A percentile compares a stretch with the other conserved stretches of the same genome.
Conservation (phyloP, 2,113 vertebrate genomes). For the Hippocampus comes region DNA sequence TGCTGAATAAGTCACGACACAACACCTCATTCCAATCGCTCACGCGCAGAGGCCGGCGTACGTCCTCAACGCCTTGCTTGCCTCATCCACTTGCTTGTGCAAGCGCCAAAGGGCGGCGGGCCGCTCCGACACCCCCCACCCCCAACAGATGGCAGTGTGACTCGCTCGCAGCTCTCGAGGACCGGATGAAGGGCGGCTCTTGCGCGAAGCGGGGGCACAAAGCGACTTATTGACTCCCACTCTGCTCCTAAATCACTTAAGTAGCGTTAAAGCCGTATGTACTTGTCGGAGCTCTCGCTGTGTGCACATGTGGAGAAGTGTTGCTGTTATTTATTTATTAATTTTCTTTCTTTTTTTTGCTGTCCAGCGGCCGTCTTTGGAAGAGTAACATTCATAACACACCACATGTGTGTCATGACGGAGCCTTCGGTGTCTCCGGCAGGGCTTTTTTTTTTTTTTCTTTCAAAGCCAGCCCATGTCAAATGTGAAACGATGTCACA, state of each 20-base stretch:
- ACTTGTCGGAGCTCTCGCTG: neutral
- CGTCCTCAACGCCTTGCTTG: neutral
- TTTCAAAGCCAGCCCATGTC: constrained; percentile 1
- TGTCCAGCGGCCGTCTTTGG: neutral
- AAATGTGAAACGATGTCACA: constrained; percentile 3
- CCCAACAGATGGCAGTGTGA: constrained; percentile 73
- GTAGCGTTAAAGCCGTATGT: neutral
- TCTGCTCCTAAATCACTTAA: neutral
- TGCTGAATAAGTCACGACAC: constrained; percentile 24
- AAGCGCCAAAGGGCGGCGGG: neutral
- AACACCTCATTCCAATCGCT: constrained; percentile 32
- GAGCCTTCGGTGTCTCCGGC: neutral
- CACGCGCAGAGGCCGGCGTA: constrained; percentile 23
- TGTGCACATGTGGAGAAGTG: neutral
- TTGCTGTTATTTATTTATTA: neutral
- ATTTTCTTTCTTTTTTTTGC: neutral
- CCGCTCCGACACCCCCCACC: constrained; percentile 5
- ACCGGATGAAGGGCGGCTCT: neutral
- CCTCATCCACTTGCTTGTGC: constrained; percentile 19
- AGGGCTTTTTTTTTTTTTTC: neutral
- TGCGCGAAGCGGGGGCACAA: neutral
- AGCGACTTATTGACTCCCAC: neutral
- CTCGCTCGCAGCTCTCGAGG: constrained; percentile 28
- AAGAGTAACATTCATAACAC: neutral
- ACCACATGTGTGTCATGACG: neutral